Base-by-base conservation (phyloP, 2,888 invertebrate genomes). In the Andrena praecox region DNA sequence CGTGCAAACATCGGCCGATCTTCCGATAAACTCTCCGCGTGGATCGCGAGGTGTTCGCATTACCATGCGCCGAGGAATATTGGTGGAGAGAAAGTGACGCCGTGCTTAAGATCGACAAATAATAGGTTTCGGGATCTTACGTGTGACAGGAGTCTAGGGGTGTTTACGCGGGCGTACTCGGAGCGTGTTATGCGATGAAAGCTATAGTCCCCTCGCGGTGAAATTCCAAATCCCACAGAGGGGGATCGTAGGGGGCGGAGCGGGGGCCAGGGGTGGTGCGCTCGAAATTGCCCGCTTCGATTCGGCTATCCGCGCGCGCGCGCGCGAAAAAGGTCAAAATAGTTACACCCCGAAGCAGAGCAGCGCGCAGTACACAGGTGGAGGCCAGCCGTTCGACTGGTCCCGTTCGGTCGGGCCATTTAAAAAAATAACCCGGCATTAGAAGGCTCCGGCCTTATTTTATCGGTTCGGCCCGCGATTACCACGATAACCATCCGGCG, bases 401-500 rank as follows among this genome's bases (percentile, higher is more conserved):
- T 71, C 59, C 56, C 54, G 56, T 83, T 76, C 72, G 68, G 63
- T 63, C 62, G 78, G 78, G 75, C 75, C 78, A 70, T 87, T 86
- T 82, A 82, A 78, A 87, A 84, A 83, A 87, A 87, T 87, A 85
- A 78, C 87, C 78, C 52, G 54, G 62, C 73, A 85, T 85, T 89
- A 87, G 86, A 83, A 80, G 80, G 66, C 27, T 67, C 59, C 68
- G 77, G 79, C 90, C 84, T 91, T 89, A 88, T 91, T 92, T 91
- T 84, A 90, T 88, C 88, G 88, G 85, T 81, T 66, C 66, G 86
- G 83, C 85, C 89, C 70, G 82, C 89, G 91, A 93, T 92, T 92
- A 92, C 89, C 86, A 85, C 87, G 93, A 92, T 92, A 92, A 91
- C 88, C 88, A 91, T 92, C 91, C 90, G 88, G 82, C 87, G 78